phyloP scores from a whole-genome alignment of 2,888 invertebrate species.

The Zele albiditarsus region DNA sequence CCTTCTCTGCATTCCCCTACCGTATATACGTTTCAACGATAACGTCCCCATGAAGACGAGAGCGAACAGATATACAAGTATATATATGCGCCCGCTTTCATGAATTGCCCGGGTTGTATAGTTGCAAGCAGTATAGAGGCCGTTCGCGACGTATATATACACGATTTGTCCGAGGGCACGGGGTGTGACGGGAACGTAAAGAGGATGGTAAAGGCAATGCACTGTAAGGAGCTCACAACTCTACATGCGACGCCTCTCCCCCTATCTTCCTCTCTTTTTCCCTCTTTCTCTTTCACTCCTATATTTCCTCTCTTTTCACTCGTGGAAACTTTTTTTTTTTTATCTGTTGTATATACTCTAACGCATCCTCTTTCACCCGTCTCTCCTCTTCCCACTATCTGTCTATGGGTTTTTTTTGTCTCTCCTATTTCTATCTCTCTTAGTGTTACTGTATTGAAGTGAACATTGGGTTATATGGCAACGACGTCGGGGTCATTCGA shows the following conservation, averaged over 20 bases:
- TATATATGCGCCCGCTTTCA: conserved; percentile 17
- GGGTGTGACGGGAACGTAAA: conserved; percentile 66
- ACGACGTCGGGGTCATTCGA: conserved; percentile 24
- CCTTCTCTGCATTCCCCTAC: not conserved
- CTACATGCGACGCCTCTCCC: conserved; percentile 48
- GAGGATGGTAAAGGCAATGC: conserved; percentile 71
- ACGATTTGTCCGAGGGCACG: conserved; percentile 66
- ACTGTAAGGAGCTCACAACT: conserved; percentile 72
- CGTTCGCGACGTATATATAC: conserved; percentile 33
- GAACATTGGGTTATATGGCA: conserved; percentile 26
- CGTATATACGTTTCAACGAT: conserved; percentile 24
- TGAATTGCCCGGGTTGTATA: conserved; percentile 11
- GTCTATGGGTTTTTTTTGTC: conserved; percentile 3
- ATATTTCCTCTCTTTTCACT: conserved; percentile 41
- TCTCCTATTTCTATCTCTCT: conserved; percentile 22
- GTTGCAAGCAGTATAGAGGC: not conserved
- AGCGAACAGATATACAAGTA: not conserved
- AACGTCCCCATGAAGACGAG: conserved; percentile 36
- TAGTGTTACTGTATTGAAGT: conserved; percentile 10
- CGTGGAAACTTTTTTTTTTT: conserved; percentile 37
- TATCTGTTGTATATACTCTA: conserved; percentile 23
- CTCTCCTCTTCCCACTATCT: conserved; percentile 14
- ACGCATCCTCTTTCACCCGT: conserved; percentile 13
- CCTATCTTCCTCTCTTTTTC: not conserved
- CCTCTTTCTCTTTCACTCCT: conserved; percentile 47